Percentiles rank a stretch among this genome's conserved stretches.
phyloP scores from a whole-genome alignment of 1,140 invertebrate species.

The Drosophila ohnishii region DNA sequence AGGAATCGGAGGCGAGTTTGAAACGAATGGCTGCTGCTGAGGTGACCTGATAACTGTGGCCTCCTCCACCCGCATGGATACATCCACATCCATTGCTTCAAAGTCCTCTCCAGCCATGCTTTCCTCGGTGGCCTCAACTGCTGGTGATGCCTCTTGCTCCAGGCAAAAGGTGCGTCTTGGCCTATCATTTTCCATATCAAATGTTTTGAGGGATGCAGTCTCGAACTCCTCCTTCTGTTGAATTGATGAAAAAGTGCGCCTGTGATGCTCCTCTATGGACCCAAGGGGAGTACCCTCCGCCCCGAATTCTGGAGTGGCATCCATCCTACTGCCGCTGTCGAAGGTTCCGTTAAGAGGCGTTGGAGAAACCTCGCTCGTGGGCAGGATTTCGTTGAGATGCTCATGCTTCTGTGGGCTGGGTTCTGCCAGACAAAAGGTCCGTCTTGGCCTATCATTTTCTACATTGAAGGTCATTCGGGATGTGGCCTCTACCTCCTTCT shows the following conservation, averaged over 20 bases:
- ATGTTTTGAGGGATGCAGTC: slow-evolving; percentile 5
- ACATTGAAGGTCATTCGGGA: slow-evolving; percentile 13
- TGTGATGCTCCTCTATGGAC: neutral
- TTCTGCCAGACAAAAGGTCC: slow-evolving; percentile 38
- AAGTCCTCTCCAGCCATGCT: slow-evolving; percentile 18
- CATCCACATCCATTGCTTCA: slow-evolving; percentile 70
- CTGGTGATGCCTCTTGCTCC: slow-evolving; percentile 30
- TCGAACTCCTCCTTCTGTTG: neutral
- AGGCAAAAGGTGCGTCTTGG: slow-evolving; percentile 43
- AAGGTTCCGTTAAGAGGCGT: slow-evolving; percentile 45
- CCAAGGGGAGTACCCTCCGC: slow-evolving; percentile 3
- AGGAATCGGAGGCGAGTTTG: slow-evolving; percentile 35
- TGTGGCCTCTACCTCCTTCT: neutral
- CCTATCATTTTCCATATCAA: slow-evolving; percentile 4
- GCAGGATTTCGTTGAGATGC: slow-evolving; percentile 30
- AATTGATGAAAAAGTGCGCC: slow-evolving; percentile 44
- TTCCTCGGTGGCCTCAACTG: slow-evolving; percentile 59
- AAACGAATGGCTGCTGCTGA: neutral
- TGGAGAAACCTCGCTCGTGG: slow-evolving; percentile 16
- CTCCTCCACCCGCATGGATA: slow-evolving; percentile 29
- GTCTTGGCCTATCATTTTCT: slow-evolving; percentile 17
- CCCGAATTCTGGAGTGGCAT: neutral
- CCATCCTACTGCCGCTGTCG: slow-evolving; percentile 8
- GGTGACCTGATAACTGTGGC: neutral
- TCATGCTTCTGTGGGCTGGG: neutral